Evolutionary conservation across 2,797 vertebrate species (phyloP).

Genomic region (Aphelocoma californica): DNA sequence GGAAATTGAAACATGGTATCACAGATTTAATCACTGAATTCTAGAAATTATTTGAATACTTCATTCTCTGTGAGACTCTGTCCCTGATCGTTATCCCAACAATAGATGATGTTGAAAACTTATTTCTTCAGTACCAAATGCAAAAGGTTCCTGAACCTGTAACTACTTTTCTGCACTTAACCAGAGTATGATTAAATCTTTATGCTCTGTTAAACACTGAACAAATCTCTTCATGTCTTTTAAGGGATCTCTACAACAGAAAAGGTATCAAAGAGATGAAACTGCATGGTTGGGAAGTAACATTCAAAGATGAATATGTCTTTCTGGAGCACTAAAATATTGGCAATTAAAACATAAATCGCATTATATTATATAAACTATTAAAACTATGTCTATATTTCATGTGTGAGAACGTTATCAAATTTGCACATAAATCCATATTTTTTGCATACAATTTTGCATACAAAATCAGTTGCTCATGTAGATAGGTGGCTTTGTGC

Average conservation of each 20-base stretch:
- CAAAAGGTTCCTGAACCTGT: background rate
- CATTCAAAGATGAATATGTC: background rate
- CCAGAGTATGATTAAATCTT: background rate
- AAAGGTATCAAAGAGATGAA: background rate
- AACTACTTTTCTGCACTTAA: background rate
- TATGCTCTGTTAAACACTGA: background rate
- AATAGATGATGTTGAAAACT: background rate
- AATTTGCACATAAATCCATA: background rate
- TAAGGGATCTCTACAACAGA: background rate
- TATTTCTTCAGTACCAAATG: background rate
- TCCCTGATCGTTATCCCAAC: background rate
- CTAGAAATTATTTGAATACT: background rate
- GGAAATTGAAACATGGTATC: constrained; percentile 1
- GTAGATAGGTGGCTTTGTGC: background rate
- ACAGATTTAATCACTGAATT: background rate
- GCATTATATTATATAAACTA: background rate
- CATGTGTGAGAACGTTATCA: background rate
- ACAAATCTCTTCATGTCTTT: background rate
- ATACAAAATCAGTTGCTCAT: background rate
- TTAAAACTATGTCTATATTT: background rate
- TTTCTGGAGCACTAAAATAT: background rate
- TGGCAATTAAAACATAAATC: background rate
- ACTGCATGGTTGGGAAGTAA: background rate
- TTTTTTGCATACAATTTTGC: background rate
- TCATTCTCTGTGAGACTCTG: background rate